A percentile compares a stretch with the other conserved stretches of the same genome.
phyloP scores from a whole-genome alignment of 2,797 vertebrate species.

The Lepus oiostolus region DNA sequence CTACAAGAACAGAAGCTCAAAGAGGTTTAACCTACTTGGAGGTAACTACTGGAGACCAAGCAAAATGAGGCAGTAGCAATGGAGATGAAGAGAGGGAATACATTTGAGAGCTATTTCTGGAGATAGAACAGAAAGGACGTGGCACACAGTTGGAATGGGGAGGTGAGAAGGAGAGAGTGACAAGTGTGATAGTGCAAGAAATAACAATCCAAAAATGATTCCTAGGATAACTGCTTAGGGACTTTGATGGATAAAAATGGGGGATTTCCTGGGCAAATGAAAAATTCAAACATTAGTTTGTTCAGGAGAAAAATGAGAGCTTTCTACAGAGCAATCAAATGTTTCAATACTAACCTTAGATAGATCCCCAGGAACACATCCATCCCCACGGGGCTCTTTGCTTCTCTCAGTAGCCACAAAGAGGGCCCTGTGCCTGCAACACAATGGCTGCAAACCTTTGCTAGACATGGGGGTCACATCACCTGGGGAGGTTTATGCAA shows the following conservation, averaged over 20 bases:
- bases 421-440: background rate
- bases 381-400: background rate
- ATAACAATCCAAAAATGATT: background rate
- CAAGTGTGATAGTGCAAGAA: background rate
- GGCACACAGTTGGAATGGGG: rapidly evolving
- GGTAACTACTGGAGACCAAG: background rate
- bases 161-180: background rate
- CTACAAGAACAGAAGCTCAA: background rate
- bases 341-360: background rate
- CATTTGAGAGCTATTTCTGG: background rate
- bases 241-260: background rate
- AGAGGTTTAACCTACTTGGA: background rate
- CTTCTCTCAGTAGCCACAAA: background rate
- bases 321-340: background rate
- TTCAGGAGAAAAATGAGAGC: background rate
- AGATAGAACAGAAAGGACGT: background rate
- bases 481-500: background rate
- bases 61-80: background rate
- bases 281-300: background rate
- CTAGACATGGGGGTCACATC: background rate
- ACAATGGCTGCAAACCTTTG: background rate
- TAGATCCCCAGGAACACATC: background rate
- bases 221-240: background rate
- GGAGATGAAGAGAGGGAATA: background rate
- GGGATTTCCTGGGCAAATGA: background rate